Base-by-base conservation (phyloP, 1,140 invertebrate species). In the Drosophila ironensis region DNA sequence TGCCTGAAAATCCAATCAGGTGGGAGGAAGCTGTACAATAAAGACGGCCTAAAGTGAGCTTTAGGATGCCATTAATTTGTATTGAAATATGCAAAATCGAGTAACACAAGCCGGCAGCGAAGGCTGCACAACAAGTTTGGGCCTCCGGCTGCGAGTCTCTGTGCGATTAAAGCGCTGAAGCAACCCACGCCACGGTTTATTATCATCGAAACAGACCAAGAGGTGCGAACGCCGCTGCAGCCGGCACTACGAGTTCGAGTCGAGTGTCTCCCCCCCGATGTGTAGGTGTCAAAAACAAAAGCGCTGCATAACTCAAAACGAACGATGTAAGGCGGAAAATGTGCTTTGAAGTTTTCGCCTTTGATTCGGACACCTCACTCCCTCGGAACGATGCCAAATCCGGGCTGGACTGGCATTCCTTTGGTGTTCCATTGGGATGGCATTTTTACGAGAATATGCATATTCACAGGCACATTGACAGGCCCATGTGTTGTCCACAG, bases 211-310 rank as follows among this genome's bases (percentile, higher is more conserved):
- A 14, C 42, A 28, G 60, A 27, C 46, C 40, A 41, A 63, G 72
- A 81, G 78, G 80, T 84, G 78, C 70, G 70, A 84, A 84, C 59
- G 69, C 52, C 50, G 41, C 57, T 64, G 57, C 67, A 68, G 64
- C 40, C 28, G 54, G 46, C 30, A 27, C 24, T 52, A 22, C 47
- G n/a, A n/a, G n/a, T n/a, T n/a, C n/a, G n/a, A n/a, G n/a, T n/a
- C n/a, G n/a, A n/a, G n/a, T n/a, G n/a, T n/a, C n/a, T n/a, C n/a
- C n/a, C n/a, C n/a, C n/a, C n/a, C n/a, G n/a, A n/a, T 66, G 78
- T 84, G 78, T 84, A 84, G 78, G 78, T 84, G 78, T 86, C 80
- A 84, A 84, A 80, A 81, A 73, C 54, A 68, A 64, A 75, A 53
- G 30, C 59, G 25, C 42, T 47, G 28, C 54, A 60, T 52, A 77